Evolutionary conservation across 2,113 vertebrate genomes (phyloP), one percentile per base, ranked within the genome.

Genomic region (Quiscalus mexicanus): DNA sequence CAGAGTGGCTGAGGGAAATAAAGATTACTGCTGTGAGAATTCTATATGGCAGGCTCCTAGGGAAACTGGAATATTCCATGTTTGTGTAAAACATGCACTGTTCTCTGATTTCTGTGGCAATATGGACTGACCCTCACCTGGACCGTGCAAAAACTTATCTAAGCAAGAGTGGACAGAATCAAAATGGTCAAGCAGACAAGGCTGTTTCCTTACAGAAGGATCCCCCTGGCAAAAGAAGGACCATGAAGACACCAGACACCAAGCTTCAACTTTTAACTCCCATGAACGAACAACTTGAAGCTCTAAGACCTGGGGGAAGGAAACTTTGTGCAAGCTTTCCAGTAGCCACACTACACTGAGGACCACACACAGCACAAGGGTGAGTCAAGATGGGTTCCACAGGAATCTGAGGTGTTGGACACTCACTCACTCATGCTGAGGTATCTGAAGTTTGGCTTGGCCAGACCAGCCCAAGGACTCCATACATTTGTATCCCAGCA

Each of bases 381-480:
- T 6, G 31, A 92, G 83, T 84, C 76, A 56, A 41, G 80, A 84
- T 9, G 77, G 86, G 25, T 84, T 92, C 49, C 74, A 84, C 60
- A 95, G 81, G 60, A 84, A 87, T 79, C 77, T n/a, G 35, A 74
- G 17, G 60, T 21, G 60, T 52, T 74, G 60, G 50, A 67, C 5
- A 87, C 56, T 74, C 50, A 87, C 56, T 74, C 50, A 67, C 44
- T 86, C 0, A 0, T 42, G 71, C 76, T 52, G 86, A 93, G 55
- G 76, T 4, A 84, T 77, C 59, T 59, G 45, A 49, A 90, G 88
- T 92, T 49, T 88, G 86, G 30, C 83, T 95, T 95, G 95, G 95
- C 88, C 86, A 86, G 37, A 44, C 25, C 55, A 90, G 59, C 55
- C 85, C 8, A 74, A 94, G 81, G 74, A 60, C 84, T 91, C 89